Base-by-base conservation (phyloP, 2,797 vertebrate species). In the Rallus crepitans region DNA sequence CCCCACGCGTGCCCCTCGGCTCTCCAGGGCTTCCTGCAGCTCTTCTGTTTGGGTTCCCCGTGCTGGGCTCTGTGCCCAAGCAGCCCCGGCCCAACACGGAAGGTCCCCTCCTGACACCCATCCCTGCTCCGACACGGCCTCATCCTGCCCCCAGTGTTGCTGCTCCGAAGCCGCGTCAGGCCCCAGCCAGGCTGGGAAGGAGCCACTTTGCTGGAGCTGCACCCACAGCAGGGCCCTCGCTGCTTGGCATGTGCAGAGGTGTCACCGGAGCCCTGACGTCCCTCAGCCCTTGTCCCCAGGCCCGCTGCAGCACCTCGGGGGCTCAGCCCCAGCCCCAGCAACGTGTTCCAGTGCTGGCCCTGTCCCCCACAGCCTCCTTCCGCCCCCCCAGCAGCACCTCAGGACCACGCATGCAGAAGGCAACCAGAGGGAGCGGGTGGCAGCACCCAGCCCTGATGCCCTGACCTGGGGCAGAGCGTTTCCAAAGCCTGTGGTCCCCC, bases 1-100 rank as follows among this genome's bases (percentile, higher is more conserved):
- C 20, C 27, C 78, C 66, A 5, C 0, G 0, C 1, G 1, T 56
- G 9, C 12, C n/a, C 12, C 39, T 70, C 0, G 0, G 39, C 23
- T 84, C 66, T 76, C 75, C 39, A 28, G 52, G 48, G 37, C 48
- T 93, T 75, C n/a, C 78, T 47, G 35, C 53, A 71, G n/a, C 35
- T 82, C 48, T 76, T 27, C 2, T 1, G n/a, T 18, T 45, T 33
- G 20, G 23, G 6, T 72, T 53, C 28, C 21, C 39, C 1, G 1
- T 47, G 83, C 47, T 59, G 70, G n/a, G 39, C 27, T 72, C 39
- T 60, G 59, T 30, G 20, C 28, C 0, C 1, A 23, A 40, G n/a
- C 60, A 60, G 71, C 45, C 66, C 24, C 6, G 0, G 42, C 39
- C 40, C 52, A 33, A 30, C 42, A 11, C 1, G 57, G 20, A 39